Conservation (phyloP, 2,888 invertebrate species). For the Chloroclystis v-ata region DNA sequence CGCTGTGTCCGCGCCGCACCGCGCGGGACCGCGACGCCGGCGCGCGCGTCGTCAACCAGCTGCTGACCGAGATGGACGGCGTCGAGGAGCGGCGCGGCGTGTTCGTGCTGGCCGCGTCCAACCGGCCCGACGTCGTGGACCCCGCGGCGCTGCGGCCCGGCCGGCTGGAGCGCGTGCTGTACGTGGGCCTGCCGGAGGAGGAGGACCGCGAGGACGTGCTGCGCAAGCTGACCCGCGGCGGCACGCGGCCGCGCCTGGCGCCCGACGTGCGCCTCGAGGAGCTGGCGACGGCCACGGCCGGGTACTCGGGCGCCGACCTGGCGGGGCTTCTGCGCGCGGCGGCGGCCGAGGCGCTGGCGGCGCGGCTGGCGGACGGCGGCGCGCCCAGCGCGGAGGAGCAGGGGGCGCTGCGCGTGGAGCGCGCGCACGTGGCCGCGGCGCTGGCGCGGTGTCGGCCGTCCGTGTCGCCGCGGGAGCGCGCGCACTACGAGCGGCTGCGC, state of each 20-base stretch:
- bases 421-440: slow-evolving; percentile 85
- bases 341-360: slow-evolving; percentile 90
- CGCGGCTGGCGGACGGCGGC: slow-evolving; percentile 86
- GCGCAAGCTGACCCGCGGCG: slow-evolving; percentile 91
- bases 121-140: slow-evolving; percentile 97
- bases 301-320: slow-evolving; percentile 93
- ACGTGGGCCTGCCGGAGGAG: slow-evolving; percentile 90
- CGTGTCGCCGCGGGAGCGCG: slow-evolving; percentile 87
- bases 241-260: slow-evolving; percentile 86
- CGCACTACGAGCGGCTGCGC: slow-evolving; percentile 86
- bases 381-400: slow-evolving; percentile 81
- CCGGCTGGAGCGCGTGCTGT: slow-evolving; percentile 92
- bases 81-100: slow-evolving; percentile 94
- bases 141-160: slow-evolving; percentile 94
- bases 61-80: slow-evolving; percentile 99
- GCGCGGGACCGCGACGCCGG: slow-evolving; percentile 85
- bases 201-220: slow-evolving; percentile 92
- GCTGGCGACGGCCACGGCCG: slow-evolving; percentile 83
- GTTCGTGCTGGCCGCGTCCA: slow-evolving; percentile 96
- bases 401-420: slow-evolving; percentile 60
- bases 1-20: slow-evolving; percentile 93
- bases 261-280: slow-evolving; percentile 86
- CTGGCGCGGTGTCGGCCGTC: slow-evolving; percentile 98
- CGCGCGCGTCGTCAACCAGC: slow-evolving; percentile 95
- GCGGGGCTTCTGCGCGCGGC: slow-evolving; percentile 89